Percentiles rank a stretch among this genome's conserved stretches.
Conservation (phyloP, 2,797 vertebrate species). For the Hyperoplus immaculatus region DNA sequence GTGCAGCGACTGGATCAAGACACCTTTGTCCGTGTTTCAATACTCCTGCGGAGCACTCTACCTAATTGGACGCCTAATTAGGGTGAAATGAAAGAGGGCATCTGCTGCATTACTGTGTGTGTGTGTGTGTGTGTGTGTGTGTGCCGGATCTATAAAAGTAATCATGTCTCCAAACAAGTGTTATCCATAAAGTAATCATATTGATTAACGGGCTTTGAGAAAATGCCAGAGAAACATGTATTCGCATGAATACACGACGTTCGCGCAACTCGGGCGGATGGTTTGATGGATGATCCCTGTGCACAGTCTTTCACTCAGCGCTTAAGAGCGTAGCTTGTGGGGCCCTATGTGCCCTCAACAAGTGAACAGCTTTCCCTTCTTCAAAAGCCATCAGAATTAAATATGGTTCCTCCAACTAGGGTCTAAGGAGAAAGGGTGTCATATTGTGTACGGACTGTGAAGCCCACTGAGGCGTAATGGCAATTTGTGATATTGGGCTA, state of each 20-base stretch:
- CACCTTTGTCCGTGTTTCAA: constrained; percentile 56
- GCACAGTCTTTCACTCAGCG: constrained; percentile 18
- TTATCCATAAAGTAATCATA: constrained; percentile 65
- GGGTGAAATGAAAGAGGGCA: constrained; percentile 69
- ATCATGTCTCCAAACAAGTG: constrained; percentile 66
- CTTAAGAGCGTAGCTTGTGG: neutral
- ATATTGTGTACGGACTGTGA: too few relatives aligned
- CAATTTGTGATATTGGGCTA: too few relatives aligned
- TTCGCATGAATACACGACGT: constrained; percentile 11
- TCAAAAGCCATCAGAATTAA: constrained; percentile 22
- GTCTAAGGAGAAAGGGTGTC: neutral
- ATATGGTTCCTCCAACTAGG: constrained; percentile 30
- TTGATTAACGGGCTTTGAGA: constrained; percentile 60
- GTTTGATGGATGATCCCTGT: constrained; percentile 54
- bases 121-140: too few relatives aligned
- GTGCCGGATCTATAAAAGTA: constrained; percentile 73
- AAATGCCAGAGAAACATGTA: constrained; percentile 38
- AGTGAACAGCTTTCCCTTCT: constrained; percentile 24
- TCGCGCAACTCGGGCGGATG: constrained; percentile 1
- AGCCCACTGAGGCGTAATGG: too few relatives aligned
- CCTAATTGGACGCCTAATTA: constrained; percentile 81
- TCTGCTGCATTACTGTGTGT: constrained; percentile 27
- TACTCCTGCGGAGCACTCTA: constrained; percentile 63
- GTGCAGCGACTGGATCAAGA: constrained; percentile 40
- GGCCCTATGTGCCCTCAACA: constrained; percentile 12